Conservation (phyloP, 2,888 invertebrate genomes). For the Calliphora vomitoria region DNA sequence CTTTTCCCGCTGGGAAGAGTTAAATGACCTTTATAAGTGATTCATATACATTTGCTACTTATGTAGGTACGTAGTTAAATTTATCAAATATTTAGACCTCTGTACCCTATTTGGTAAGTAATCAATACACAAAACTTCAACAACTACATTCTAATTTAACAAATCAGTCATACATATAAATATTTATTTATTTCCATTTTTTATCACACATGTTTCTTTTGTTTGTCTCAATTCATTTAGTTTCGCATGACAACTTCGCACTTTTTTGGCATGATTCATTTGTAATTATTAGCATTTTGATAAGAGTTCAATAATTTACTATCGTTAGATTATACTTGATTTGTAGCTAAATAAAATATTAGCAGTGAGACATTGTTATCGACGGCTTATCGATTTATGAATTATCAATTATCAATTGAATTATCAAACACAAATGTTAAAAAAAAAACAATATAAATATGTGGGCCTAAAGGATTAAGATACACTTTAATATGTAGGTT, state of each 20-base stretch:
- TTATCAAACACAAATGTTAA: background rate
- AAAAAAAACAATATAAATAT: background rate
- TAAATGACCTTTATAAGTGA: too few relatives aligned
- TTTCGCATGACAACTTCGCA: slow-evolving; percentile 4
- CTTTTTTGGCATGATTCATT: background rate
- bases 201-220: background rate
- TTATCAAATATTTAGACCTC: too few relatives aligned
- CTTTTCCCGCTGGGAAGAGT: too few relatives aligned
- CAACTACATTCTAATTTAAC: background rate
- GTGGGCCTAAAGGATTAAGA: slow-evolving; percentile 2
- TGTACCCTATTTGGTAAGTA: too few relatives aligned
- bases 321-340: background rate
- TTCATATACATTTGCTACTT: too few relatives aligned
- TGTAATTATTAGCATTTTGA: slow-evolving; percentile 17
- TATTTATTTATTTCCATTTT: background rate
- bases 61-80: too few relatives aligned
- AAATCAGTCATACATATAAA: background rate
- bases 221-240: background rate
- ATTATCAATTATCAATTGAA: background rate
- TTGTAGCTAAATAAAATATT: slow-evolving; percentile 5
- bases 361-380: background rate
- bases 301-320: slow-evolving; percentile 20
- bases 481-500: background rate
- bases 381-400: background rate
- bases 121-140: background rate